These are phyloP conservation scores for Habroteleia sp. DNA, from an alignment of 2,888 invertebrate genomes.

Conservation along the genomic window DNA sequence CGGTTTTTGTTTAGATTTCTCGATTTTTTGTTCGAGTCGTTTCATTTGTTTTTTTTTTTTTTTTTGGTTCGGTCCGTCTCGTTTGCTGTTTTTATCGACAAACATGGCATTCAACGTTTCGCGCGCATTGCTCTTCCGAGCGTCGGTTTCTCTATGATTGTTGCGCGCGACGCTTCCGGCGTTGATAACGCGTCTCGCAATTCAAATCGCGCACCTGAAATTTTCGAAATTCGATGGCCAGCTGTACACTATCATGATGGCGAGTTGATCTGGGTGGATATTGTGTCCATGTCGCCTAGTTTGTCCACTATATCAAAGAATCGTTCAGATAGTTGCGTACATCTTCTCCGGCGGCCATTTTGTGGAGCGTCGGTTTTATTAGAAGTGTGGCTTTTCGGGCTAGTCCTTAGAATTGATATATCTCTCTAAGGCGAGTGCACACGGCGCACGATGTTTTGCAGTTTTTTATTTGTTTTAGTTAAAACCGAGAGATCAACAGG, in stretches of 20 bases:
- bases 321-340: conserved; percentile 8
- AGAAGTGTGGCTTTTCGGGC: conserved; percentile 2
- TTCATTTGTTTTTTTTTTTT: not conserved
- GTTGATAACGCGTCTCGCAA: conserved; percentile 20
- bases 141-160: conserved; percentile 48
- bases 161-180: conserved; percentile 44
- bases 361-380: too few relatives aligned
- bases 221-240: conserved; percentile 47
- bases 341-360: conserved; percentile 9
- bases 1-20: not conserved
- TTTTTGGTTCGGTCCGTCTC: too few relatives aligned
- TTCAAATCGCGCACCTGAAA: conserved; percentile 44
- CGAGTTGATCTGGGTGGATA: conserved; percentile 42
- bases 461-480: conserved; percentile 22
- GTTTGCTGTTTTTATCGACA: conserved; percentile 5
- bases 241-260: conserved; percentile 41
- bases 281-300: conserved; percentile 41
- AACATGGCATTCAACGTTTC: conserved; percentile 30
- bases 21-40: not conserved
- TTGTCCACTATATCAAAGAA: conserved; percentile 43
- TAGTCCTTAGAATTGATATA: conserved; percentile 4
- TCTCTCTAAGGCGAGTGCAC: not conserved
- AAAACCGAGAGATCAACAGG: not conserved
- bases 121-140: conserved; percentile 11
- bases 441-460: conserved; percentile 1